Conservation (phyloP, 2,797 vertebrate species). For the Amazona finschi region DNA sequence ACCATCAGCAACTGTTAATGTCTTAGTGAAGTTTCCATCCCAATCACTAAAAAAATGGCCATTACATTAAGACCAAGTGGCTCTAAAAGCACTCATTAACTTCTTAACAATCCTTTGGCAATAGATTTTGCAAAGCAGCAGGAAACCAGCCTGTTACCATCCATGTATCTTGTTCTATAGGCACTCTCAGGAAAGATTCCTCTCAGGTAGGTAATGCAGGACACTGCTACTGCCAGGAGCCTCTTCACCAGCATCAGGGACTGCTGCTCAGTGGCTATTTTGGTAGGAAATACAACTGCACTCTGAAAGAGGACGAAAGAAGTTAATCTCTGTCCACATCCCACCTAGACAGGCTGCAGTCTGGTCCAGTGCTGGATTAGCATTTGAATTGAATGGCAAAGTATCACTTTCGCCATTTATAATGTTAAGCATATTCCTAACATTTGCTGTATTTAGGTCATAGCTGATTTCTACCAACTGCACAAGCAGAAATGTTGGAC, state of each 20-base stretch:
- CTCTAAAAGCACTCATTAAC: neutral
- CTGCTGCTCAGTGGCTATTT: conserved; percentile 85
- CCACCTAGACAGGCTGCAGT: accelerated
- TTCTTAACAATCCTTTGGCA: neutral
- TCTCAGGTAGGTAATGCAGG: conserved; percentile 93
- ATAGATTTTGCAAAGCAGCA: neutral
- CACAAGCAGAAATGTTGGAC: accelerated
- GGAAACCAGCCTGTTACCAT: conserved; percentile 76
- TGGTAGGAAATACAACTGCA: conserved; percentile 78
- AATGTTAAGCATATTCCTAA: neutral
- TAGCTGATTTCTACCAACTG: neutral
- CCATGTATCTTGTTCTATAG: conserved; percentile 90
- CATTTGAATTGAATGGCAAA: accelerated
- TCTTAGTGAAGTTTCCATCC: neutral
- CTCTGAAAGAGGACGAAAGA: conserved; percentile 65
- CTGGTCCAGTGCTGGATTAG: too few relatives aligned
- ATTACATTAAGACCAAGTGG: neutral
- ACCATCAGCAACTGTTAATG: neutral
- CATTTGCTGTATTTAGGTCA: neutral
- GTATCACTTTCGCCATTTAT: accelerated
- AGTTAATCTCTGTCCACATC: neutral
- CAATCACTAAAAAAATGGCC: neutral
- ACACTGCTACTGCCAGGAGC: conserved; percentile 91
- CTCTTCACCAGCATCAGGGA: conserved; percentile 90
- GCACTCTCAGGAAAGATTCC: conserved; percentile 95